Conservation (phyloP, 2,888 invertebrate genomes). For the Drosophila colorata region DNA sequence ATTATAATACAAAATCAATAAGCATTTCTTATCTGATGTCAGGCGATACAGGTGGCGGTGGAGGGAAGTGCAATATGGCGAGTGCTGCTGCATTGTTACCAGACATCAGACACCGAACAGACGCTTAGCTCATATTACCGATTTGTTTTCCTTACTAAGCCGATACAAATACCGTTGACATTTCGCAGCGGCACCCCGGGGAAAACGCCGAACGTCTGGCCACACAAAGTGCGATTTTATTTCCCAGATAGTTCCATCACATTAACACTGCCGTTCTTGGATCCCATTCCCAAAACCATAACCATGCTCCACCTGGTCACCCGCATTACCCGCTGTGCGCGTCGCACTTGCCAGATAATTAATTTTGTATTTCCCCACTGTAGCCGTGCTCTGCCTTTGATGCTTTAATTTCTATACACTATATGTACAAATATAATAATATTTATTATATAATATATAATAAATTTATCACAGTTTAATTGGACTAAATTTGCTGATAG, state of each 20-base stretch:
- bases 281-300: slow-evolving; percentile 13
- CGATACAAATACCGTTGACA: slow-evolving; percentile 76
- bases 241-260: slow-evolving; percentile 32
- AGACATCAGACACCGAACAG: slow-evolving; percentile 8
- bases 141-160: slow-evolving; percentile 46
- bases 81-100: slow-evolving; percentile 12
- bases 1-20: slow-evolving; percentile 70
- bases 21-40: slow-evolving; percentile 37
- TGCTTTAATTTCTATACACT: slow-evolving; percentile 62
- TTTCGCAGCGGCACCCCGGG: slow-evolving; percentile 52
- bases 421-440: not conserved
- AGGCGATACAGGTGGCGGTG: slow-evolving; percentile 5
- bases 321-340: slow-evolving; percentile 32
- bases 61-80: not conserved
- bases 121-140: slow-evolving; percentile 36
- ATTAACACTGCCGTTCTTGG: not conserved
- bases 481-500: not conserved
- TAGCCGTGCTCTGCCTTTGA: slow-evolving; percentile 52
- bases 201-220: slow-evolving; percentile 28
- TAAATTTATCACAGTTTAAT: not conserved
- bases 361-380: slow-evolving; percentile 70
- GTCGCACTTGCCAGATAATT: slow-evolving; percentile 74
- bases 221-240: slow-evolving; percentile 13
- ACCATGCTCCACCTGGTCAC: not conserved
- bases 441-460: too few species aligned